phyloP scores from a whole-genome alignment of 2,888 invertebrate genomes.

The Ennomos erosarius region DNA sequence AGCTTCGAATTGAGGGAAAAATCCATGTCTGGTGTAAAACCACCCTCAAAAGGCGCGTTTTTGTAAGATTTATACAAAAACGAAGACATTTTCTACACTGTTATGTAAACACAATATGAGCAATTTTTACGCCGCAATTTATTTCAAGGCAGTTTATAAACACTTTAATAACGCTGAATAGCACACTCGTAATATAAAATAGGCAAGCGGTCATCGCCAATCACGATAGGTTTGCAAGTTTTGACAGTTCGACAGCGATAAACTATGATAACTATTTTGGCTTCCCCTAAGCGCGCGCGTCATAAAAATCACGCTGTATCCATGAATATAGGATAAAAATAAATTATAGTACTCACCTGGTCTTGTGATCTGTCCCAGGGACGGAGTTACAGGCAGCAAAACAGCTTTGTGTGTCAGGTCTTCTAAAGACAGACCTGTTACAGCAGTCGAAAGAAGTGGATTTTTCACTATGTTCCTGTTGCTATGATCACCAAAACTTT shows the following conservation, averaged over 20 bases:
- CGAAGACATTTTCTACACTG: constrained; percentile 55
- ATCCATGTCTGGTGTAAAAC: constrained; percentile 64
- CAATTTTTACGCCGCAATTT: constrained; percentile 6
- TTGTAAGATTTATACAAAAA: constrained; percentile 74
- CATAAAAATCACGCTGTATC: constrained; percentile 52
- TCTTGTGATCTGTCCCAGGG: constrained; percentile 68
- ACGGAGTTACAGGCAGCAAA: constrained; percentile 87
- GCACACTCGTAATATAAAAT: constrained; percentile 30
- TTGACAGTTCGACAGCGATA: constrained; percentile 55
- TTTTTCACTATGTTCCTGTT: constrained; percentile 84
- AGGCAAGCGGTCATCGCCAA: constrained; percentile 35
- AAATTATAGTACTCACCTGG: constrained; percentile 76
- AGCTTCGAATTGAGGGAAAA: constrained; percentile 55
- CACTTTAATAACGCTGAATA: constrained; percentile 12
- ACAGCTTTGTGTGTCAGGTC: constrained; percentile 90
- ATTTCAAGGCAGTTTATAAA: constrained; percentile 7
- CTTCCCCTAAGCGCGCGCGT: constrained; percentile 53
- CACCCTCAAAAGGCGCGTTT: constrained; percentile 69
- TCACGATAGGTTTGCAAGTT: constrained; percentile 36
- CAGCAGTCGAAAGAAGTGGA: constrained; percentile 89
- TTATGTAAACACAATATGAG: constrained; percentile 30
- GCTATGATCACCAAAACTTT: constrained; percentile 77
- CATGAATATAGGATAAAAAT: constrained; percentile 61
- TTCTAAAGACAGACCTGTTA: constrained; percentile 89
- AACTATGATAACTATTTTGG: constrained; percentile 50